These are phyloP conservation scores for Geotrypetes seraphini DNA, from an alignment of 2,797 vertebrate genomes.

Conservation along the genomic window DNA sequence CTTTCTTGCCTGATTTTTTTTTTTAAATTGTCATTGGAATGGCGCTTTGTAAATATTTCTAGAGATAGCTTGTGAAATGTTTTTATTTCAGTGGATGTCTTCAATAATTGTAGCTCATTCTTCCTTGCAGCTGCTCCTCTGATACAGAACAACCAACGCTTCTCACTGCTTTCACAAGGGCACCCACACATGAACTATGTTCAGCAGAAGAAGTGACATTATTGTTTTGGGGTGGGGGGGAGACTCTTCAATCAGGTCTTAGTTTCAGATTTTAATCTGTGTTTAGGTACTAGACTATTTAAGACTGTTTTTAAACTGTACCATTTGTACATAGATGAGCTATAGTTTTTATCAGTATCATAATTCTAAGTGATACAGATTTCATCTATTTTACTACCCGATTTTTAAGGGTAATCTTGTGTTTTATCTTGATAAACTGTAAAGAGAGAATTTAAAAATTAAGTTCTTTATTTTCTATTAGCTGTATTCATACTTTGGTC, in stretches of 20 bases:
- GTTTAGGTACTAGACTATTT: slow-evolving; percentile 74
- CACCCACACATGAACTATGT: slow-evolving; percentile 83
- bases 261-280: slow-evolving; percentile 64
- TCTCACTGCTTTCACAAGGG: slow-evolving; percentile 80
- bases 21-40: too few species aligned
- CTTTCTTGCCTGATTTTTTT: too few species aligned
- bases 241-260: slow-evolving; percentile 50
- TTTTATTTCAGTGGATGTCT: slow-evolving; percentile 13
- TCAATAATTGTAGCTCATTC: slow-evolving; percentile 7
- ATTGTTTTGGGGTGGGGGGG: slow-evolving; percentile 34
- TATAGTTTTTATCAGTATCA: slow-evolving; percentile 94
- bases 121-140: slow-evolving; percentile 68
- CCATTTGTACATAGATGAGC: slow-evolving; percentile 88
- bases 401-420: slow-evolving; percentile 91
- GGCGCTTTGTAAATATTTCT: slow-evolving; percentile 5
- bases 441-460: slow-evolving; percentile 75
- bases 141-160: slow-evolving; percentile 78
- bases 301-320: slow-evolving; percentile 87
- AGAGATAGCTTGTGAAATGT: neutral
- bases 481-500: slow-evolving; percentile 94
- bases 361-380: slow-evolving; percentile 95
- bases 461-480: slow-evolving; percentile 98
- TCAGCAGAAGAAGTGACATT: slow-evolving; percentile 92
- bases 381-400: slow-evolving; percentile 98
- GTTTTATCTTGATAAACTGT: slow-evolving; percentile 84